Evolutionary conservation across 2,113 vertebrate species (phyloP).

Genomic region (Octodon degus): DNA sequence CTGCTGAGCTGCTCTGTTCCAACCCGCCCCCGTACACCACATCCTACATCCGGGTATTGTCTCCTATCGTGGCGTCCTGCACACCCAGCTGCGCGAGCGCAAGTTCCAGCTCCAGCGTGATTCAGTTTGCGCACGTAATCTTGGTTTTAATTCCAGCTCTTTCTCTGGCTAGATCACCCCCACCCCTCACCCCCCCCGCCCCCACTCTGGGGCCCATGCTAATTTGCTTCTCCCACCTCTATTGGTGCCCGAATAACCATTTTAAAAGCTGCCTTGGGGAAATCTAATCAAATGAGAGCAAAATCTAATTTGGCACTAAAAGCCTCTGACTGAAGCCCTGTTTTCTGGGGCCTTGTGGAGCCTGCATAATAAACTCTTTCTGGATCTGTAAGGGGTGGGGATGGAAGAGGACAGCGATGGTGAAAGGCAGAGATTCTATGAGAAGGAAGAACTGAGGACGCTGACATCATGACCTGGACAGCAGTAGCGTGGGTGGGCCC

Average conservation of each 20-base stretch:
- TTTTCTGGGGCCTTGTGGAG: conserved; percentile 65
- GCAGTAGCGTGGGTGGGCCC: background rate
- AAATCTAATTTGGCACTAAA: conserved; percentile 77
- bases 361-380: conserved; percentile 44
- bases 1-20: background rate
- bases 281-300: conserved; percentile 77
- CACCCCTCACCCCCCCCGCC: background rate
- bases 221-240: conserved; percentile 71
- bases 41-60: background rate
- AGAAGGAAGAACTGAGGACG: background rate
- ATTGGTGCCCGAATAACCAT: conserved; percentile 64
- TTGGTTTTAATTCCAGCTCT: conserved; percentile 45
- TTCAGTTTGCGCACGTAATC: background rate
- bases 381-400: background rate
- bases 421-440: conserved; percentile 1
- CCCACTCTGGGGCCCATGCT: conserved; percentile 37
- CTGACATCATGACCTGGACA: background rate
- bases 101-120: background rate
- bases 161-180: conserved; percentile 17
- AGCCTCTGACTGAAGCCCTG: conserved; percentile 69
- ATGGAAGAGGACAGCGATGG: background rate
- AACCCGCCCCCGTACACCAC: no score
- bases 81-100: background rate
- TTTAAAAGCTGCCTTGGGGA: conserved; percentile 73
- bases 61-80: background rate